Evolutionary conservation across 2,888 invertebrate species (phyloP), one percentile per base, ranked within the genome.

Genomic region (Acanthosepion lycidas): DNA sequence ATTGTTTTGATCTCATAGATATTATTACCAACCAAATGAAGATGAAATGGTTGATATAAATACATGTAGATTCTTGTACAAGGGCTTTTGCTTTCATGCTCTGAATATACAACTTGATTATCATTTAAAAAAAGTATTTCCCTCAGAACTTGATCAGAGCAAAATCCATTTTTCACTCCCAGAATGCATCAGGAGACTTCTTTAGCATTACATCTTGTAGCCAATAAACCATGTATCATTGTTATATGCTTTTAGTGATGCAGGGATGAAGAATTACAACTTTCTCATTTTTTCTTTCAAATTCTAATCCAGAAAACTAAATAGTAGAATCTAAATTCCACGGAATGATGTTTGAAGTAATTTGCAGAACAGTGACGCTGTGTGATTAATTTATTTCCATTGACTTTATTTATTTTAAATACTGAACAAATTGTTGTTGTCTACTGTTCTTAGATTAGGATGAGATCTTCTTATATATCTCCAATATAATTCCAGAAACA

Each of bases 271-370:
- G 93, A 93, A 93, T 28, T 93, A 93, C 93, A 93, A 49, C 53
- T 93, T 93, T 53, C 53, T 53, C 93, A 93, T 93, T 93, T 93
- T 93, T 93, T 93, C 93, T 93, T 93, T 93, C 93, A 93, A 93
- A 93, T 93, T 93, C 93, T 53, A 93, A 93, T 93, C 93, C 93
- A 93, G 93, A 42, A 93, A 93, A 93, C 93, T 93, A 93, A 93
- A 93, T 78, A n/a, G 92, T 92, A 92, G 92, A 92, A 92, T 92
- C 93, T 93, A 93, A 93, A 93, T 93, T 93, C 93, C 93, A 93
- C 51, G 33, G 92, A 49, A 93, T 53, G 53, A 93, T 53, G n/a
- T 93, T 18, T 92, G n/a, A 93, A n/a, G 49, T 53, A 53, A 51
- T 93, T 93, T 93, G n/a, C 51, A 93, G 18, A 93, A 93, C 93